Evolutionary conservation across 1,140 invertebrate species (phyloP), one percentile per base, ranked within the genome.

Genomic region (Eufriesea mexicana): DNA sequence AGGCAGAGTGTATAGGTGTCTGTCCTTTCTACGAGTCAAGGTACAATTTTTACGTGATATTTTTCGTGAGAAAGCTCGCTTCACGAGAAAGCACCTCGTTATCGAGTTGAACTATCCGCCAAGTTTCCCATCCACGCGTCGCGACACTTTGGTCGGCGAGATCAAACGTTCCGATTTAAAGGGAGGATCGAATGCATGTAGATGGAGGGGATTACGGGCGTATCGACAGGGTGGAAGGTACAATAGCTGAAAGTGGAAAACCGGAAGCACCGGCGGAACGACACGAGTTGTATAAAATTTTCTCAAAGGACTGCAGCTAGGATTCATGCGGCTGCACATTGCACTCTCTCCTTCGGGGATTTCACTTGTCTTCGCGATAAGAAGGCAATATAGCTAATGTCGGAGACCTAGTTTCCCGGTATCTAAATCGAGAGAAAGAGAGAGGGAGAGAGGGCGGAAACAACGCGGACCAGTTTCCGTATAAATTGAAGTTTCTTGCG

Each of bases 1-100:
- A 96, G 7, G 97, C 96, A 61, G 96, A 95, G 91, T 98, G 97
- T 20, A 98, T 92, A 1, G 97, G 95, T 25, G 97, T 97, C 86
- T 95, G 95, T n/a, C 95, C 94, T 89, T 95, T 94, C 96, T 96
- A 89, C 20, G 74, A 75, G 20, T 55, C 1, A 42, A 78, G 84
- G 42, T 20, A 51, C 54, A 83, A 54, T 47, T n/a, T 42, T 14
- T 14, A 23, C 12, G 2, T 18, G 12, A n/a, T 35, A 10, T 10
- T 2, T 9, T 12, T 1, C 2, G n/a, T n/a, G n/a, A n/a, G n/a
- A n/a, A n/a, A n/a, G n/a, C n/a, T n/a, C n/a, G n/a, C n/a, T n/a
- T n/a, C 5, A 5, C 18, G 2, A 8, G 0, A 25, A 14, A 25
- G 9, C 5, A 16, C 16, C 16, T 12, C 9, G 1, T 1, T 49